phyloP scores from a whole-genome alignment of 2,888 invertebrate genomes.

The Perizoma affinitatum region DNA sequence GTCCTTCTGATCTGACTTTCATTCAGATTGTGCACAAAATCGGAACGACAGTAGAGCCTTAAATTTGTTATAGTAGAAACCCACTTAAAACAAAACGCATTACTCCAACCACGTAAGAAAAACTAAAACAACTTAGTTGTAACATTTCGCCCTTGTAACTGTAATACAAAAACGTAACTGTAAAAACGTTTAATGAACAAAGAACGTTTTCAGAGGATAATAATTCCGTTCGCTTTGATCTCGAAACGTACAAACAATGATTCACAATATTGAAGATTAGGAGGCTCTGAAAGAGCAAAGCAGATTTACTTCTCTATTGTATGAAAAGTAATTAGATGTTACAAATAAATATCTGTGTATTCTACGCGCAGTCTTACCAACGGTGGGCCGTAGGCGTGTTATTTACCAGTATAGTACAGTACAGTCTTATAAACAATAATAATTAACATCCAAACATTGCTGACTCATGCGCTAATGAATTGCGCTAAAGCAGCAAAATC shows the following conservation, averaged over 20 bases:
- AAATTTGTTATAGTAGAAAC: slow-evolving; percentile 12
- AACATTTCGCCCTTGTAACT: slow-evolving; percentile 19
- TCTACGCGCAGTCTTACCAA: too few species aligned
- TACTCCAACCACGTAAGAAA: slow-evolving; percentile 23
- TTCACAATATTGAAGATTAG: slow-evolving; percentile 8
- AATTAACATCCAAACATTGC: too few species aligned
- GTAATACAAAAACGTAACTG: slow-evolving; percentile 1
- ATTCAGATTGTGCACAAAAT: not conserved
- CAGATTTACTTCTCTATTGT: too few species aligned
- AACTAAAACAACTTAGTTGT: slow-evolving; percentile 24
- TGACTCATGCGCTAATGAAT: too few species aligned
- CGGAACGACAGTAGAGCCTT: not conserved
- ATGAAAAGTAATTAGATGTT: too few species aligned
- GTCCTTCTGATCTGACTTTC: not conserved
- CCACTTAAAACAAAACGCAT: slow-evolving; percentile 27
- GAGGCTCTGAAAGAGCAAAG: too few species aligned
- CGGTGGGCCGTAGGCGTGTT: too few species aligned
- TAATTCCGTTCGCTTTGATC: slow-evolving; percentile 32
- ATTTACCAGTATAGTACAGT: too few species aligned
- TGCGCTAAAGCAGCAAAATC: too few species aligned
- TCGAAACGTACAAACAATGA: slow-evolving; percentile 19
- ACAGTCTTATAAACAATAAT: too few species aligned
- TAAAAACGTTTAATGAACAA: not conserved
- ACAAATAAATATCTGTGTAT: too few species aligned
- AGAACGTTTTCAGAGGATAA: slow-evolving; percentile 24